phyloP scores from a whole-genome alignment of 2,797 vertebrate genomes.

The Adelosebastes latens region DNA sequence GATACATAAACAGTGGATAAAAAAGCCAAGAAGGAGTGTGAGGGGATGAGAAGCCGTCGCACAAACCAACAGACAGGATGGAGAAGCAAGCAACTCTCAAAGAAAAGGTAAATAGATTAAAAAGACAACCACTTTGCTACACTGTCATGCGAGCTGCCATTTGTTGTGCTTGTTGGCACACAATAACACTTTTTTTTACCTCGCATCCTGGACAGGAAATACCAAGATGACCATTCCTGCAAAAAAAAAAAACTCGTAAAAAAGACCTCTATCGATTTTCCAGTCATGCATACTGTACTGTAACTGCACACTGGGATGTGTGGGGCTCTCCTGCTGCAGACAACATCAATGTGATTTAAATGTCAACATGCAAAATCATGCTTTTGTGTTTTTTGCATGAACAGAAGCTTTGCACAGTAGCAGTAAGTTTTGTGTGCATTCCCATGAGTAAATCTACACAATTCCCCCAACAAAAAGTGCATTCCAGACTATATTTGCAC shows the following conservation, averaged over 20 bases:
- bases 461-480: neutral
- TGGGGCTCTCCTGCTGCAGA: conserved; percentile 17
- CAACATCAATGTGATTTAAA: neutral
- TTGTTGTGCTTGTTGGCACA: neutral
- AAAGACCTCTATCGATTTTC: conserved; percentile 72
- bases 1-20: conserved; percentile 6
- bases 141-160: neutral
- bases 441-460: conserved; percentile 4
- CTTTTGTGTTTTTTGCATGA: conserved; percentile 20
- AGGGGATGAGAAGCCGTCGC: conserved; percentile 80
- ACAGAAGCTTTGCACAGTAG: neutral
- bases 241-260: conserved; percentile 63
- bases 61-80: conserved; percentile 80
- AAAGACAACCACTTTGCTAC: neutral
- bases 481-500: conserved; percentile 9
- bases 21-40: conserved; percentile 39
- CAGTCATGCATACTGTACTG: conserved; percentile 58
- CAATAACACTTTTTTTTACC: neutral
- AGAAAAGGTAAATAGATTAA: conserved; percentile 81
- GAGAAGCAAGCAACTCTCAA: conserved; percentile 81
- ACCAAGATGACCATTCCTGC: conserved; percentile 60
- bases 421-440: neutral
- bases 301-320: conserved; percentile 16
- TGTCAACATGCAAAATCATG: neutral
- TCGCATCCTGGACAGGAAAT: conserved; percentile 55